These are phyloP conservation scores for Gonatopus flavifemur DNA, from an alignment of 1,140 invertebrate species.

Conservation along the genomic window DNA sequence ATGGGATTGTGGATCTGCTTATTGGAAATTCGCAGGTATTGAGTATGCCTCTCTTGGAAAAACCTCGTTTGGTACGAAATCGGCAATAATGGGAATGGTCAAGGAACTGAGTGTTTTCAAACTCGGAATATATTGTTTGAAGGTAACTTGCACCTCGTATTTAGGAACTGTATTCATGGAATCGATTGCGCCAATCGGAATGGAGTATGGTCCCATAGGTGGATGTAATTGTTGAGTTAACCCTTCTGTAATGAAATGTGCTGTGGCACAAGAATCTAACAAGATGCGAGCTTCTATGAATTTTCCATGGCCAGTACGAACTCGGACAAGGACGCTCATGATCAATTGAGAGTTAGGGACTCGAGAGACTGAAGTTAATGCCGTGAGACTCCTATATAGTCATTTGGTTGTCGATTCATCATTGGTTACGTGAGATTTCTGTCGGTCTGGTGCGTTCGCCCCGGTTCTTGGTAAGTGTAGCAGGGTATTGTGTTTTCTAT, in stretches of 20 bases:
- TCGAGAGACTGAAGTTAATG: background rate
- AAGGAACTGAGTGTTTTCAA: background rate
- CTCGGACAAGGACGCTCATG: background rate
- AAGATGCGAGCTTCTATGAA: background rate
- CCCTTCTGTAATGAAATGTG: conserved; percentile 19
- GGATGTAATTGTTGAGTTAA: conserved; percentile 3
- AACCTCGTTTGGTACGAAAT: background rate
- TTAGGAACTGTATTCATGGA: too few relatives aligned
- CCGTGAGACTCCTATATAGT: background rate
- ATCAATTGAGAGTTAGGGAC: background rate
- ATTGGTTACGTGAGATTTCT: background rate
- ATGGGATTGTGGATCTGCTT: conserved; percentile 10
- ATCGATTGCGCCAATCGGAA: conserved; percentile 14
- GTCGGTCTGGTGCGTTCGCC: background rate
- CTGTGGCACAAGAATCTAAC: conserved; percentile 14
- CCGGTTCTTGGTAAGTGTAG: background rate
- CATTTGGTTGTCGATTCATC: background rate
- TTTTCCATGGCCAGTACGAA: background rate
- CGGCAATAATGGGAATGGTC: background rate
- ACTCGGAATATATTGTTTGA: background rate
- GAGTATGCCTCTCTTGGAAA: background rate
- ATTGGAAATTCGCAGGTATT: background rate
- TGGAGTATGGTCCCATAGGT: background rate
- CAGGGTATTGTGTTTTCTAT: background rate
- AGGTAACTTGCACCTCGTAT: conserved; percentile 6